Percentiles rank a stretch among this genome's conserved stretches.
These are phyloP conservation scores for Cosmorhoe ocellata DNA, from an alignment of 2,888 invertebrate genomes.

Conservation along the genomic window DNA sequence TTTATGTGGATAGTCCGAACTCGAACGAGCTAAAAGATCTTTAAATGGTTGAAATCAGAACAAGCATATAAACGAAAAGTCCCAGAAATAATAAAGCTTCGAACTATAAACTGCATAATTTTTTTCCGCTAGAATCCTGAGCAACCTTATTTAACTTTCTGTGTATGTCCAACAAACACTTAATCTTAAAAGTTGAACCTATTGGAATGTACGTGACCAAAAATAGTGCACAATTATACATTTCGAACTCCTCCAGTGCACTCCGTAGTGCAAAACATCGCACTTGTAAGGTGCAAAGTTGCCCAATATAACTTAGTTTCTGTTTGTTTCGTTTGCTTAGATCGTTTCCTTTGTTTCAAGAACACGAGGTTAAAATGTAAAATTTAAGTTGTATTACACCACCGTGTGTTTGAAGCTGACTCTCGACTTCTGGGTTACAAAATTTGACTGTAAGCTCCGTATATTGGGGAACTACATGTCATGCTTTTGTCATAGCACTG, in stretches of 20 bases:
- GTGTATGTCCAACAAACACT: constrained; percentile 3
- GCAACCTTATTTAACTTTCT: not conserved
- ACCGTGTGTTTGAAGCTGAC: too few species aligned
- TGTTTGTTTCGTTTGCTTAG: constrained; percentile 46
- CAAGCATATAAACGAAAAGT: too few species aligned
- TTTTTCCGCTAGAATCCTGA: too few species aligned
- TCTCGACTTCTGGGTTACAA: too few species aligned
- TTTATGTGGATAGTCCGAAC: too few species aligned
- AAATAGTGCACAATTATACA: constrained; percentile 20
- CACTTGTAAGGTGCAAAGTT: constrained; percentile 50
- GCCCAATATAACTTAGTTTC: constrained; percentile 55
- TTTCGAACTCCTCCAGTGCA: constrained; percentile 14
- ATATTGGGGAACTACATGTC: too few species aligned
- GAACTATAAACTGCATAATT: too few species aligned
- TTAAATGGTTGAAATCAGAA: too few species aligned
- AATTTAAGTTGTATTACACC: constrained; percentile 38
- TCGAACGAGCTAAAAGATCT: too few species aligned
- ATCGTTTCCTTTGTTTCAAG: constrained; percentile 49
- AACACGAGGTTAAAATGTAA: constrained; percentile 47
- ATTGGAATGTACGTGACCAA: constrained; percentile 16
- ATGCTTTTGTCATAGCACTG: too few species aligned
- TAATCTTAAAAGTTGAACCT: constrained; percentile 11
- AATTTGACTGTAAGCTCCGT: too few species aligned
- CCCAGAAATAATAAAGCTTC: too few species aligned
- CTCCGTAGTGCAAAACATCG: constrained; percentile 19